Conservation (phyloP, 2,888 invertebrate species). For the Agapostemon virescens region DNA sequence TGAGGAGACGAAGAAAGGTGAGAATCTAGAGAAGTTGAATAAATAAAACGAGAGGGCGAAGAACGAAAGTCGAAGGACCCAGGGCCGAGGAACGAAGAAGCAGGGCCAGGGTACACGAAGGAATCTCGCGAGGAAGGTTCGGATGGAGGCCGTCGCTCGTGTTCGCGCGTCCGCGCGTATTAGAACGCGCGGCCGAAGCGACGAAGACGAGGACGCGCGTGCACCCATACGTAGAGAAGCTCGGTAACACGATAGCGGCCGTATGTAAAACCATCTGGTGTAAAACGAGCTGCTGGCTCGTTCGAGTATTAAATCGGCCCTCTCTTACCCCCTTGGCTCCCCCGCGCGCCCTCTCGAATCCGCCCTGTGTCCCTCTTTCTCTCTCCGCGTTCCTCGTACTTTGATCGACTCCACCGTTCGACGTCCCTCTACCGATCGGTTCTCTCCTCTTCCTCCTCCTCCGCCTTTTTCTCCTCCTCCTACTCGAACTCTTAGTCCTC, state of each 20-base stretch:
- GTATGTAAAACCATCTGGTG: conserved; percentile 80
- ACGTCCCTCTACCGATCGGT: neutral
- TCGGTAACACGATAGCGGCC: conserved; percentile 78
- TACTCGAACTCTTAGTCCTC: neutral
- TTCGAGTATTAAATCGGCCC: conserved; percentile 80
- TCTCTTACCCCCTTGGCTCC: conserved; percentile 48
- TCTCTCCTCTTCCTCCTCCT: neutral
- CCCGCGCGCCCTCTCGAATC: conserved; percentile 9
- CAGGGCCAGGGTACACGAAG: neutral
- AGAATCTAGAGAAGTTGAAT: no score
- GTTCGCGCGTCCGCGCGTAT: conserved; percentile 53
- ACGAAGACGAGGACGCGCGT: conserved; percentile 37
- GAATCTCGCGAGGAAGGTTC: conserved; percentile 36
- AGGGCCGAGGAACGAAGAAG: neutral
- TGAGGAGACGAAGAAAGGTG: no score
- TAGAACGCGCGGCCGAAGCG: conserved; percentile 41
- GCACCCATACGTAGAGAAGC: conserved; percentile 53
- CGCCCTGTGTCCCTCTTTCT: conserved; percentile 5
- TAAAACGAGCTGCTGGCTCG: conserved; percentile 80
- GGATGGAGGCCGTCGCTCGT: conserved; percentile 53
- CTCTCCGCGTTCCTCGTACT: conserved; percentile 17
- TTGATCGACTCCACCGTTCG: conserved; percentile 15
- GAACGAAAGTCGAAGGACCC: no score
- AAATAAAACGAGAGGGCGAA: no score
- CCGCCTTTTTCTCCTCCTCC: neutral